Conservation (phyloP, 2,113 vertebrate species). For the Oreotrochilus melanogaster region DNA sequence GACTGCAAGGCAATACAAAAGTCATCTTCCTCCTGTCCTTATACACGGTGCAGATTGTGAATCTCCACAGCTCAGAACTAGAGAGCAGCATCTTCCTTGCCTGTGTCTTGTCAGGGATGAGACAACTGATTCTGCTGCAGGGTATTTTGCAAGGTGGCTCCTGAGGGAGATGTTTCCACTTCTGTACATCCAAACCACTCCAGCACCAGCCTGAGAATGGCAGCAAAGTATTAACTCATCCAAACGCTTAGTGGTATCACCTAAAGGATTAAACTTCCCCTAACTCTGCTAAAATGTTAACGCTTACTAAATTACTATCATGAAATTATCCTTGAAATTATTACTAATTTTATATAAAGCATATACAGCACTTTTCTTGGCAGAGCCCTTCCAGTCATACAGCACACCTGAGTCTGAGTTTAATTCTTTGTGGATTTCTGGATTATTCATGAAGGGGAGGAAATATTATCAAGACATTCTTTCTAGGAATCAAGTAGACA, state of each 20-base stretch:
- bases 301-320: neutral
- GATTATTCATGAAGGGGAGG: neutral
- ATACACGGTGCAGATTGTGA: neutral
- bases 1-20: neutral
- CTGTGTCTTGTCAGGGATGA: neutral
- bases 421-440: neutral
- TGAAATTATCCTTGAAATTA: neutral
- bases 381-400: neutral
- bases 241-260: neutral
- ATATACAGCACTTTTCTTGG: neutral
- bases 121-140: neutral
- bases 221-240: neutral
- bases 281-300: neutral
- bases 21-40: slow-evolving; percentile 16
- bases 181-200: neutral
- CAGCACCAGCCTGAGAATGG: neutral
- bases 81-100: neutral
- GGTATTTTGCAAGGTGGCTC: neutral
- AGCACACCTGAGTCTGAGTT: neutral
- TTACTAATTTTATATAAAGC: neutral
- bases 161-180: neutral
- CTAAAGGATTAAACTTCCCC: neutral
- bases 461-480: neutral
- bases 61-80: neutral
- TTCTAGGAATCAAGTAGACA: neutral